Conservation (phyloP, 2,888 invertebrate species). For the Campaea margaritaria region DNA sequence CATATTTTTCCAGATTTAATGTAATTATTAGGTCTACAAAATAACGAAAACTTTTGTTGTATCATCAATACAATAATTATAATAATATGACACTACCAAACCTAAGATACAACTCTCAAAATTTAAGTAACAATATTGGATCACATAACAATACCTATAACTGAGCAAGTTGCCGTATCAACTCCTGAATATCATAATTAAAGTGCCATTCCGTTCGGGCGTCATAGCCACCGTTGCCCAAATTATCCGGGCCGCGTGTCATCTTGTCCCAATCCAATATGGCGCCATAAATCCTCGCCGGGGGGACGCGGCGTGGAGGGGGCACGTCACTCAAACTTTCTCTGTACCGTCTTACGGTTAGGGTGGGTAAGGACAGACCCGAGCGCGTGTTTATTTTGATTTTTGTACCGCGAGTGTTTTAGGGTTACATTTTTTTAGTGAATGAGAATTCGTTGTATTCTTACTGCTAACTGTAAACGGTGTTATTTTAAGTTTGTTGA, state of each 20-base stretch:
- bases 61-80: no score
- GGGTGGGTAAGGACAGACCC: slow-evolving; percentile 76
- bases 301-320: slow-evolving; percentile 72
- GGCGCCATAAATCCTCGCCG: slow-evolving; percentile 83
- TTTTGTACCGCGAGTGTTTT: slow-evolving; percentile 36
- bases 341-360: slow-evolving; percentile 83
- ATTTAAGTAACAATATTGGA: background rate
- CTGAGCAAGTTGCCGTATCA: slow-evolving; percentile 48
- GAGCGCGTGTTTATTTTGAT: slow-evolving; percentile 56
- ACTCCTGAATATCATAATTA: slow-evolving; percentile 81
- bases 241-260: slow-evolving; percentile 85
- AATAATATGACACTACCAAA: no score
- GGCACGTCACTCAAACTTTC: slow-evolving; percentile 85
- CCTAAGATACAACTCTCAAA: background rate
- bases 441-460: background rate
- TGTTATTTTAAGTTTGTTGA: no score
- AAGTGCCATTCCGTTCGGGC: slow-evolving; percentile 80
- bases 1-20: no score
- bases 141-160: slow-evolving; percentile 22
- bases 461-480: background rate
- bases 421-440: slow-evolving; percentile 32
- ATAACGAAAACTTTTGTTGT: no score
- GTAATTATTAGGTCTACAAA: no score
- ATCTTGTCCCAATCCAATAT: slow-evolving; percentile 86
- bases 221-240: slow-evolving; percentile 84